These are phyloP conservation scores for Drosophila engyochracea DNA, from an alignment of 2,888 invertebrate genomes.

Conservation along the genomic window DNA sequence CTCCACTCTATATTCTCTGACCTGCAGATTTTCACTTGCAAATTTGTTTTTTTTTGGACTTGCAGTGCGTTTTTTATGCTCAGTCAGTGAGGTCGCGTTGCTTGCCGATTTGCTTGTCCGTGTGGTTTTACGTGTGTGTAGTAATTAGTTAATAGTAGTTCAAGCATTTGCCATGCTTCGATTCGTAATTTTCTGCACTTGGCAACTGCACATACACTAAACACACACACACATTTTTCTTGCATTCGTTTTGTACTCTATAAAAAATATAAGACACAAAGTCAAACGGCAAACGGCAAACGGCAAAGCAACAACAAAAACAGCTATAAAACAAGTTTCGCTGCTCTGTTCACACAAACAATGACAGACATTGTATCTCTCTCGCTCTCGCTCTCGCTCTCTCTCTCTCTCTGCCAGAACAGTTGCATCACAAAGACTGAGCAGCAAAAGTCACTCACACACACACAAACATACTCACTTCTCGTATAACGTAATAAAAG, in stretches of 20 bases:
- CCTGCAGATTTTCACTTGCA: slow-evolving; percentile 34
- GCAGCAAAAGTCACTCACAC: slow-evolving; percentile 22
- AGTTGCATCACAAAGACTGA: slow-evolving; percentile 61
- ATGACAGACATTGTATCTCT: background rate
- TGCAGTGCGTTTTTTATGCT: slow-evolving; percentile 57
- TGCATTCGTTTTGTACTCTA: slow-evolving; percentile 24
- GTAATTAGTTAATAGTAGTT: background rate
- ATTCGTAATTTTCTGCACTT: slow-evolving; percentile 41
- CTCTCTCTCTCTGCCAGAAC: slow-evolving; percentile 43
- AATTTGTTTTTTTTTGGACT: slow-evolving; percentile 24
- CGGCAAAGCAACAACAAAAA: slow-evolving; percentile 35
- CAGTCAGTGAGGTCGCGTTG: slow-evolving; percentile 38
- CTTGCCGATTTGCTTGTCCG: slow-evolving; percentile 4
- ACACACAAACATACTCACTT: slow-evolving; percentile 30
- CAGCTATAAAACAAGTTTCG: slow-evolving; percentile 56
- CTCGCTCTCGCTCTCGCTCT: slow-evolving; percentile 18
- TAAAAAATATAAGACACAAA: slow-evolving; percentile 28
- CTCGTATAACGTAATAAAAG: slow-evolving; percentile 80
- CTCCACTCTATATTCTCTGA: background rate
- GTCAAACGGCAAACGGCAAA: slow-evolving; percentile 41
- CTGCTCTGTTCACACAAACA: slow-evolving; percentile 31
- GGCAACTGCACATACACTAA: slow-evolving; percentile 20
- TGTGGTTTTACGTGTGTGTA: background rate
- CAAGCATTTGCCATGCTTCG: slow-evolving; percentile 23
- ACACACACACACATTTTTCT: slow-evolving; percentile 11